Base-by-base conservation (phyloP, 2,888 invertebrate genomes). In the Clanis bilineata region DNA sequence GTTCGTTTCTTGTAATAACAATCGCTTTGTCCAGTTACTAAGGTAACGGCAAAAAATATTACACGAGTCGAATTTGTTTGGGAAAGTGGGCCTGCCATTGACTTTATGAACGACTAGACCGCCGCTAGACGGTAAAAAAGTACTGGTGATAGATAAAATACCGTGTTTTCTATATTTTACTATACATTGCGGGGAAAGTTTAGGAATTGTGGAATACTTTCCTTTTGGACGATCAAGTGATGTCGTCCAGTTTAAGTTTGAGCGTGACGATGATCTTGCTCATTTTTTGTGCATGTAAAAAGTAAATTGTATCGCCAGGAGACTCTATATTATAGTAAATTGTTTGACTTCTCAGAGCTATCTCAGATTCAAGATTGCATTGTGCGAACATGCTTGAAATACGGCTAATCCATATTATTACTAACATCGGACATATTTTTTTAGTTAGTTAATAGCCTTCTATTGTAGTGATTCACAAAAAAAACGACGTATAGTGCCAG, bases 41-140 rank as follows among this genome's bases (percentile, higher is more conserved):
- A 15, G 18, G 76, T 81, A 82, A 82, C 79, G 80, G 77, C 74
- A 69, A 62, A 76, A 88, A 87, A 87, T 83, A 80, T 79, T 75
- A 80, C 79, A 81, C 72, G 82, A 80, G 79, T 75, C 71, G 73
- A 76, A 72, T 77, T 72, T 68, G 79, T 69, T 76, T 80, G 80
- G 70, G 89, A 90, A 90, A 90, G 91, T 90, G 78, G 88, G 85
- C 80, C 83, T 86, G 87, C 74, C 86, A 79, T 79, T 83, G 85
- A 82, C 84, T 87, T 74, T 67, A 64, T 59, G 56, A 23, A 15
- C 75, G 86, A 82, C 90, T 88, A 91, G 91, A 91, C 91, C 76
- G 82, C 68, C 75, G 73, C 82, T 80, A 90, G 90, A 90, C 90
- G 70, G 54, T 38, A 22, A 56, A 59, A 56, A 12, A 9, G 25